phyloP scores from a whole-genome alignment of 2,113 vertebrate species.

The Sus scrofa region DNA sequence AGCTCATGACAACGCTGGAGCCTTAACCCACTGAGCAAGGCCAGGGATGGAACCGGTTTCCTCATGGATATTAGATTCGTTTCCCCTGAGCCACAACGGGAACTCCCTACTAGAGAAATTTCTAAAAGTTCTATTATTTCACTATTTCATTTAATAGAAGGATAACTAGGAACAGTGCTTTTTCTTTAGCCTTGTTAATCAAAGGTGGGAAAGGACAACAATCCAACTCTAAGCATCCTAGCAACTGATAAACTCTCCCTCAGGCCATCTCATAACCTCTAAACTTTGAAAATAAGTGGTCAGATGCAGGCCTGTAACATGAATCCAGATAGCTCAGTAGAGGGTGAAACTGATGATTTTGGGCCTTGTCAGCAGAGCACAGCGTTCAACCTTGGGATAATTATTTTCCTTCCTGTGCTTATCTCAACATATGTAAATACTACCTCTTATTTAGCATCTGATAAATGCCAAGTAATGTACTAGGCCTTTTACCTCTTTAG shows the following conservation, averaged over 20 bases:
- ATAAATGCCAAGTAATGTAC: slow-evolving; percentile 14
- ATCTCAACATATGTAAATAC: neutral
- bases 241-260: neutral
- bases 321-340: neutral
- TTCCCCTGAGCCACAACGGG: too few relatives aligned
- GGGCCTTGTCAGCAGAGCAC: neutral
- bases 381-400: neutral
- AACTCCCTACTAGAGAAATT: neutral
- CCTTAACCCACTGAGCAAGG: too few relatives aligned
- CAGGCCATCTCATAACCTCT: neutral
- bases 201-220: neutral
- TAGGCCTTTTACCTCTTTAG: neutral
- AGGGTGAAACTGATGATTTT: neutral
- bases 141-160: neutral
- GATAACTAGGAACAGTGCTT: neutral
- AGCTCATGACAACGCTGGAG: too few relatives aligned
- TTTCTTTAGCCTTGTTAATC: slow-evolving; percentile 4
- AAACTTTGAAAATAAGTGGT: slow-evolving; percentile 10
- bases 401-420: neutral
- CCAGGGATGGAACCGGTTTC: too few relatives aligned
- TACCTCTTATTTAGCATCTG: neutral
- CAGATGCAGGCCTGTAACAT: neutral
- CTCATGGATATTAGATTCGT: too few relatives aligned
- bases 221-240: neutral
- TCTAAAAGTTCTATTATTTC: neutral